These are phyloP conservation scores for Lepidocyrtoides sp. DNA, from an alignment of 2,888 invertebrate species.

Conservation along the genomic window DNA sequence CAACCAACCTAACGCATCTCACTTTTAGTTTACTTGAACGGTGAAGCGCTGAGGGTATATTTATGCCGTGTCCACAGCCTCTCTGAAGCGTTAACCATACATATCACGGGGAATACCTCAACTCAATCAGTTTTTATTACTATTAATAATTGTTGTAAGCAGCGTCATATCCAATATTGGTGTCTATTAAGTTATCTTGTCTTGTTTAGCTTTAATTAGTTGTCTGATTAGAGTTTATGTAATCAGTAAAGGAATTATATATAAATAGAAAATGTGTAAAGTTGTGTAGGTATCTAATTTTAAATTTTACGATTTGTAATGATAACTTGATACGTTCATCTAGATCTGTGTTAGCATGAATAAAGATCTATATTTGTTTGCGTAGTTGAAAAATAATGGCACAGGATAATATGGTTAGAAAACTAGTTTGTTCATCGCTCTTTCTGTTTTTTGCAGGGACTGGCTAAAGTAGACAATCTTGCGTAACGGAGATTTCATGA, in stretches of 20 bases:
- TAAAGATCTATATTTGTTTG: not conserved
- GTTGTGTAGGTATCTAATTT: constrained; percentile 11
- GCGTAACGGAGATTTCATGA: constrained; percentile 15
- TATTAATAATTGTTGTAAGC: constrained; percentile 16
- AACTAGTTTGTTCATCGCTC: not conserved
- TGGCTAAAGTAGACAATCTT: constrained; percentile 16
- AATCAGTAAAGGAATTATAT: not conserved
- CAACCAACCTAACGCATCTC: not conserved
- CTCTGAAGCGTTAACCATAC: constrained; percentile 66
- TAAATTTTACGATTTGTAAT: not conserved
- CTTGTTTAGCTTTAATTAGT: constrained; percentile 28
- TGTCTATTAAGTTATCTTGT: constrained; percentile 21
- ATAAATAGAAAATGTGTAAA: not conserved
- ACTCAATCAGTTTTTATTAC: constrained; percentile 43
- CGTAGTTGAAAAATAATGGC: not conserved
- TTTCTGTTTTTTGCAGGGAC: not conserved
- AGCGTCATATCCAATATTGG: not conserved
- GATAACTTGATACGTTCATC: not conserved
- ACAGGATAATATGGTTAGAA: not conserved
- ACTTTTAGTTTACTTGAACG: not conserved
- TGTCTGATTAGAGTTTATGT: not conserved
- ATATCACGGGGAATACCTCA: constrained; percentile 67
- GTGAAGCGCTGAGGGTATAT: not conserved
- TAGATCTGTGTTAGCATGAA: constrained; percentile 27
- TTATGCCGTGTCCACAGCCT: constrained; percentile 32